phyloP scores from a whole-genome alignment of 1,140 invertebrate species.

The Stratiolaelaps scimitus region DNA sequence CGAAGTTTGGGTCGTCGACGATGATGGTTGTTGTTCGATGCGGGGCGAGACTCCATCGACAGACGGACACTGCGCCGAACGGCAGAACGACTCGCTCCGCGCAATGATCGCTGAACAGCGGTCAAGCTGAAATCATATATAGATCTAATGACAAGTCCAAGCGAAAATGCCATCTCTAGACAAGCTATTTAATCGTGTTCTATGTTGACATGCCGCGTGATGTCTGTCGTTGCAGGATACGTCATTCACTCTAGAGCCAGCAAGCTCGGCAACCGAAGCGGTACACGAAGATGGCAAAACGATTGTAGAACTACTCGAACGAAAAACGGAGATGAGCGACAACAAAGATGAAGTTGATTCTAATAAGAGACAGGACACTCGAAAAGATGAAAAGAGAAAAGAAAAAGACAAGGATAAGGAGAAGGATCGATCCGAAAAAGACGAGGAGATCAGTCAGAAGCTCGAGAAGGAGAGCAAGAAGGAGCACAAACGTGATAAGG shows the following conservation, averaged over 20 bases:
- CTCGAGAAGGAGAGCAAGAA: conserved; percentile 10
- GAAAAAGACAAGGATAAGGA: conserved; percentile 30
- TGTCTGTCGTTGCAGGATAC: conserved; percentile 7
- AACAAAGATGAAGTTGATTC: conserved; percentile 29
- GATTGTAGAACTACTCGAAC: conserved; percentile 21
- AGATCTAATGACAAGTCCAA: too few relatives aligned
- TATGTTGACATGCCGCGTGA: too few relatives aligned
- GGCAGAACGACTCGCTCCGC: too few relatives aligned
- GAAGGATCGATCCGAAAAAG: conserved; percentile 31
- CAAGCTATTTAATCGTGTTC: too few relatives aligned
- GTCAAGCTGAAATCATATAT: too few relatives aligned
- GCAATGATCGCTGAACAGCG: too few relatives aligned
- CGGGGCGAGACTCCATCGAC: too few relatives aligned
- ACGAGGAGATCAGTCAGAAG: neutral
- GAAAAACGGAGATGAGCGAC: neutral
- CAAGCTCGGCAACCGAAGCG: conserved; percentile 3
- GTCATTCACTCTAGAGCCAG: conserved; percentile 19
- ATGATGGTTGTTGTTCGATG: too few relatives aligned
- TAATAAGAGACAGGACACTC: conserved; percentile 25
- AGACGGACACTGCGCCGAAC: too few relatives aligned
- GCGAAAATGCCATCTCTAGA: too few relatives aligned
- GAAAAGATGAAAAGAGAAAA: conserved; percentile 30
- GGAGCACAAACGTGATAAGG: neutral
- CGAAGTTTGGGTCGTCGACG: too few relatives aligned
- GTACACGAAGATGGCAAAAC: conserved; percentile 32